Evolutionary conservation across 2,797 vertebrate species (phyloP).

Genomic region (Eospalax fontanierii): DNA sequence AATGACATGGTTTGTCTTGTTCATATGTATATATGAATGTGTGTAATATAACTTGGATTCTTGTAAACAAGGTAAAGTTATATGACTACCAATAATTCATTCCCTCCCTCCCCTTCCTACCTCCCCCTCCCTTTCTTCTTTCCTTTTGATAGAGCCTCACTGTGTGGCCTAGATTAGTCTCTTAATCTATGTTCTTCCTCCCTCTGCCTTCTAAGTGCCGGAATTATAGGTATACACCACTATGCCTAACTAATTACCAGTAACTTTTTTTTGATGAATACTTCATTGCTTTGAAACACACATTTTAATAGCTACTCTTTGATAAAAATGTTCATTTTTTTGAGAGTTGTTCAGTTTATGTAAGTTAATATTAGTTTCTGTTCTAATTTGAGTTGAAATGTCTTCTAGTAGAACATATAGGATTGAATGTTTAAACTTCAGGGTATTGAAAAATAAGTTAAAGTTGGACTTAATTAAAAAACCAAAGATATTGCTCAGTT

Average conservation of each 20-base stretch:
- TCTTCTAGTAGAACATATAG: slow-evolving; percentile 65
- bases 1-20: slow-evolving; percentile 10
- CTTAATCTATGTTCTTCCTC: not conserved
- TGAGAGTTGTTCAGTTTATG: slow-evolving; percentile 17
- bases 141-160: not conserved
- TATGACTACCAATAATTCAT: not conserved
- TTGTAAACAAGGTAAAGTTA: slow-evolving; percentile 29
- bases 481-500: slow-evolving; percentile 51
- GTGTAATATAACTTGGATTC: not conserved
- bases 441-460: slow-evolving; percentile 71
- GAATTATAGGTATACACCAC: not conserved
- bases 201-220: not conserved
- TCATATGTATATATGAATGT: not conserved
- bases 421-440: slow-evolving; percentile 63
- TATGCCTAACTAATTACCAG: not conserved
- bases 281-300: slow-evolving; percentile 52
- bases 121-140: too few relatives aligned
- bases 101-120: not conserved
- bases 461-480: slow-evolving; percentile 71
- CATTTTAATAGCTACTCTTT: slow-evolving; percentile 50
- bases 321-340: slow-evolving; percentile 16
- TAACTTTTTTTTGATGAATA: not conserved
- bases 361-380: slow-evolving; percentile 59
- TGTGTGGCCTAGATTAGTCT: too few relatives aligned
- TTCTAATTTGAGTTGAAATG: slow-evolving; percentile 2